These are phyloP conservation scores for Lasioglossum malachurum DNA, from an alignment of 2,888 invertebrate genomes.

Conservation along the genomic window DNA sequence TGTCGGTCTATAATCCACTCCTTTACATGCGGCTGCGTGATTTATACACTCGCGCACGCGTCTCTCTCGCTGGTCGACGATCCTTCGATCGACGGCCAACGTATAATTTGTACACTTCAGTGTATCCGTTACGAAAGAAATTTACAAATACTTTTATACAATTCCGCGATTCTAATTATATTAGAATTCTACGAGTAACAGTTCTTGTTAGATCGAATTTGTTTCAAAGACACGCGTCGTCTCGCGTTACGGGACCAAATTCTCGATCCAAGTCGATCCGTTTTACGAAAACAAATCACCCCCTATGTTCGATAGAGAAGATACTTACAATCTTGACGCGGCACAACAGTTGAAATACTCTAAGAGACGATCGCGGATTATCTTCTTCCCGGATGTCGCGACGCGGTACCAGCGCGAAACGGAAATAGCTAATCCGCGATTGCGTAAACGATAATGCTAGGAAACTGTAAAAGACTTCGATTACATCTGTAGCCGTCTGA, in stretches of 20 bases:
- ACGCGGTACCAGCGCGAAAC: constrained; percentile 2
- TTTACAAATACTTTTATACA: constrained; percentile 80
- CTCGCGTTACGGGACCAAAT: constrained; percentile 23
- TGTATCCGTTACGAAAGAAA: constrained; percentile 73
- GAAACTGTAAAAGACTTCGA: constrained; percentile 65
- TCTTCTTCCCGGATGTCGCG: neutral
- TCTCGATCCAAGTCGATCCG: constrained; percentile 14
- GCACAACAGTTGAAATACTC: constrained; percentile 39
- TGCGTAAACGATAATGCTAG: constrained; percentile 32
- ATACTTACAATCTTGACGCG: constrained; percentile 43
- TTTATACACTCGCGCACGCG: constrained; percentile 32
- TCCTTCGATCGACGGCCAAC: constrained; percentile 55
- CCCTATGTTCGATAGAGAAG: constrained; percentile 28
- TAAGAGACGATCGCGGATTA: constrained; percentile 26
- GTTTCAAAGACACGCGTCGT: constrained; percentile 30
- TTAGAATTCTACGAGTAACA: constrained; percentile 55
- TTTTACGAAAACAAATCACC: constrained; percentile 46
- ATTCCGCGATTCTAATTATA: constrained; percentile 64
- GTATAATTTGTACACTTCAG: constrained; percentile 83
- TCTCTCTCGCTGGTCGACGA: constrained; percentile 29
- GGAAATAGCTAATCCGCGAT: constrained; percentile 33
- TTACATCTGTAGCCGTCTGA: constrained; percentile 45
- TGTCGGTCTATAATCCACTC: constrained; percentile 23
- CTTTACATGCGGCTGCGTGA: constrained; percentile 32
- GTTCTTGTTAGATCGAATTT: constrained; percentile 41